These are phyloP conservation scores for Melanotaenia trifasciata DNA, from an alignment of 2,797 vertebrate genomes.

Conservation along the genomic window DNA sequence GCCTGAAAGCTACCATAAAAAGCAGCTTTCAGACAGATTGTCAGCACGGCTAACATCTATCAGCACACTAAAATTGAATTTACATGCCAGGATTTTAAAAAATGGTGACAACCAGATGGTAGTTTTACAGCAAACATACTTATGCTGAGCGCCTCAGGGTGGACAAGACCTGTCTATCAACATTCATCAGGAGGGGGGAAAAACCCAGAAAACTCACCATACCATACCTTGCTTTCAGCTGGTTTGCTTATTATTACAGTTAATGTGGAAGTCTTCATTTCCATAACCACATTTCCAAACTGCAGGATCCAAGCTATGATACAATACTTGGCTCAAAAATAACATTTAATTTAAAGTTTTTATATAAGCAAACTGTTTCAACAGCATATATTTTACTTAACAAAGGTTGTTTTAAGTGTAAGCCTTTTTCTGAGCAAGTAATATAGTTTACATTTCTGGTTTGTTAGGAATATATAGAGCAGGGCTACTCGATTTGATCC, in stretches of 20 bases:
- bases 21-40: constrained; percentile 44
- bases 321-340: background rate
- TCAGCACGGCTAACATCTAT: constrained; percentile 47
- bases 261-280: background rate
- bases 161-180: constrained; percentile 56
- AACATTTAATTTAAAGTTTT: background rate
- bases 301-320: background rate
- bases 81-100: constrained; percentile 38
- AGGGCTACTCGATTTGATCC: too few species aligned
- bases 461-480: background rate
- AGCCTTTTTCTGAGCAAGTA: background rate
- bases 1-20: constrained; percentile 42
- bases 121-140: constrained; percentile 50
- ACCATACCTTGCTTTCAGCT: constrained; percentile 7
- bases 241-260: background rate
- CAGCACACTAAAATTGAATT: constrained; percentile 22
- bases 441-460: background rate
- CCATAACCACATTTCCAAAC: background rate
- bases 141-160: constrained; percentile 38
- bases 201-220: background rate
- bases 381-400: background rate
- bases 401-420: background rate
- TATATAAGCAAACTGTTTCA: background rate
- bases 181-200: constrained; percentile 30
- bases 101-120: constrained; percentile 65